Evolutionary conservation across 2,888 invertebrate genomes (phyloP), one percentile per base, ranked within the genome.

Genomic region (Cheilosia vernalis): DNA sequence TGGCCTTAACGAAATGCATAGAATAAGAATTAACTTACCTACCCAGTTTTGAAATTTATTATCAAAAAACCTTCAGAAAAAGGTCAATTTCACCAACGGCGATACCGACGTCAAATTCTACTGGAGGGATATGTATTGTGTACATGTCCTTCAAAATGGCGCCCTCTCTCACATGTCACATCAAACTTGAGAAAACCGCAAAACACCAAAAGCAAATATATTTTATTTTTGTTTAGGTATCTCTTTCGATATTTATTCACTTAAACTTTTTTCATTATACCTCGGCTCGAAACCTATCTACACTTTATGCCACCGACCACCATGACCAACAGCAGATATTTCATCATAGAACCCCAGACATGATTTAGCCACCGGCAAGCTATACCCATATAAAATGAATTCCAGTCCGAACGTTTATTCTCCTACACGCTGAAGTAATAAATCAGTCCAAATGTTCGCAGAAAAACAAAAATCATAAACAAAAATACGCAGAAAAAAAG

Each of bases 371-470:
- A 56, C 27, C 27, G 58, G 19, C 56, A 40, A 74, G 55, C 58
- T 66, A 51, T 66, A 51, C 33, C 15, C 40, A 60, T 53, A 58
- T 60, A 66, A 76, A 67, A 67, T 53, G 30, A 40, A 53, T 67
- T 60, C 33, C 42, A 33, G n/a, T 30, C 19, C 13, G 21, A 30
- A n/a, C 37, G 44, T 30, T 69, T 63, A 49, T 55, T 63, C 33
- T 44, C 33, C 30, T 49, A 24, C 49, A 17, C 49, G 27, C 37
- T 19, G 15, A 5, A 6, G 55, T 78, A 56, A 78, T 78, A 78
- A 78, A 70, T 70, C 78, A 78, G 47, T 70, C 78, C 55, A 63
- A 78, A 70, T 15, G 44, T 70, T 44, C 55, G n/a, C 55, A 63
- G 33, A 55, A 47, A 7, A 66, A n/a, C 37, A 51, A 40, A 37